Evolutionary conservation across 2,888 invertebrate genomes (phyloP), one percentile per base, ranked within the genome.

Genomic region (Frankliniella fusca): DNA sequence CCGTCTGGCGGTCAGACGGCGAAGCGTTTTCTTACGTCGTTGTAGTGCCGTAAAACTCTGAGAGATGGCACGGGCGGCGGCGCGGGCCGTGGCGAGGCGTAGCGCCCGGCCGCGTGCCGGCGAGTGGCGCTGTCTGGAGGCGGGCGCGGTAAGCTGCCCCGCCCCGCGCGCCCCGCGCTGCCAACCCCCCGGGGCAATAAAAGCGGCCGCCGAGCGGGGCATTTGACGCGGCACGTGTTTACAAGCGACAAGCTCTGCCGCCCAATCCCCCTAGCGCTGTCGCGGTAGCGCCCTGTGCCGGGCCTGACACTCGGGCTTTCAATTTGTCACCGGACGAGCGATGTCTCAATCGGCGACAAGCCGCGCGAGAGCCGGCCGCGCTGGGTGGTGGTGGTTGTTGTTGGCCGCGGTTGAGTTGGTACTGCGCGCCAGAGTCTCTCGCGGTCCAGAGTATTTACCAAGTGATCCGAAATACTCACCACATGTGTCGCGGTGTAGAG

Each of bases 101-200:
- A 90, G 89, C 81, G 81, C 80, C 81, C 65, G 81, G 81, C 82
- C 80, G 81, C 81, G 80, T 48, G 80, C 54, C 65, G 65, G 79
- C 49, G 54, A 65, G 54, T 65, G 65, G 82, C 80, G 80, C 80
- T 23, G 49, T 23, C 49, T 80, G 82, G 27, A 61, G 61, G 79
- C 5, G 18, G 76, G 10, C 82, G 48, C 79, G 61, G 48, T 3
- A 27, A 49, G n/a, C 80, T 18, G 23, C 70, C 3, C 23, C 70
- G 27, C 11, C 65, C 65, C 65, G 65, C 20, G n/a, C 20, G 65
- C 79, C 48, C 48, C 76, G n/a, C 81, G 70, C 50, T 54, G 48
- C 48, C 80, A 48, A 11, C 80, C n/a, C 80, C 48, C 48, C 48
- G 48, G 50, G 80, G 48, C 80, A 80, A 80, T 80, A 50, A 48